Conservation (phyloP, 2,888 invertebrate genomes). For the Parasteatoda lunata region DNA sequence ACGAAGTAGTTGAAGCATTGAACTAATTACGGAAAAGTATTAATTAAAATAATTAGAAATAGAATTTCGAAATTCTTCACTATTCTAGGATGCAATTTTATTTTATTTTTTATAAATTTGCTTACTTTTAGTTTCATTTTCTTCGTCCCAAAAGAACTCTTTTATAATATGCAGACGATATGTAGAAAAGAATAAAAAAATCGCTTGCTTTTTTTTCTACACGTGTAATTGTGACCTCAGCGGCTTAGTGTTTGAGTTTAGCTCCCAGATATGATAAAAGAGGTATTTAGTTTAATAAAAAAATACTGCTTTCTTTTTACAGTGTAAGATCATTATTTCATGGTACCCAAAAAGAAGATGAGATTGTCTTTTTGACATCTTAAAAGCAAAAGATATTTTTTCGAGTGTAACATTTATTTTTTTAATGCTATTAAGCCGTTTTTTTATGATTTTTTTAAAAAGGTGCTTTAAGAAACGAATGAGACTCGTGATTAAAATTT, state of each 20-base stretch:
- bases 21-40: slow-evolving; percentile 60
- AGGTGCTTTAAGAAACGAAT: not conserved
- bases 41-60: slow-evolving; percentile 63
- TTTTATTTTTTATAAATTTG: slow-evolving; percentile 3
- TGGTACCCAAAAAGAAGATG: not conserved
- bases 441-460: not conserved
- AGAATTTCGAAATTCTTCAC: slow-evolving; percentile 39
- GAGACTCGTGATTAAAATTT: no score
- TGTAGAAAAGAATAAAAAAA: slow-evolving; percentile 3
- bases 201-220: slow-evolving; percentile 10
- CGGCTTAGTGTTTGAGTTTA: slow-evolving; percentile 42
- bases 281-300: slow-evolving; percentile 1
- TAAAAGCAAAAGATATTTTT: not conserved
- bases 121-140: slow-evolving; percentile 7
- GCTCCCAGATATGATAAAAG: slow-evolving; percentile 46
- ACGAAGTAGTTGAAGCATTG: slow-evolving; percentile 36
- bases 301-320: not conserved
- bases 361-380: not conserved
- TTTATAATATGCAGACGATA: slow-evolving; percentile 3
- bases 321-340: not conserved
- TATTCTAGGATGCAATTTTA: not conserved
- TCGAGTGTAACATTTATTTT: not conserved
- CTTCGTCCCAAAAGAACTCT: slow-evolving; percentile 30
- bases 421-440: not conserved
- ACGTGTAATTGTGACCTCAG: slow-evolving; percentile 31